Conservation (phyloP, 2,797 vertebrate genomes). For the Pterois miles region DNA sequence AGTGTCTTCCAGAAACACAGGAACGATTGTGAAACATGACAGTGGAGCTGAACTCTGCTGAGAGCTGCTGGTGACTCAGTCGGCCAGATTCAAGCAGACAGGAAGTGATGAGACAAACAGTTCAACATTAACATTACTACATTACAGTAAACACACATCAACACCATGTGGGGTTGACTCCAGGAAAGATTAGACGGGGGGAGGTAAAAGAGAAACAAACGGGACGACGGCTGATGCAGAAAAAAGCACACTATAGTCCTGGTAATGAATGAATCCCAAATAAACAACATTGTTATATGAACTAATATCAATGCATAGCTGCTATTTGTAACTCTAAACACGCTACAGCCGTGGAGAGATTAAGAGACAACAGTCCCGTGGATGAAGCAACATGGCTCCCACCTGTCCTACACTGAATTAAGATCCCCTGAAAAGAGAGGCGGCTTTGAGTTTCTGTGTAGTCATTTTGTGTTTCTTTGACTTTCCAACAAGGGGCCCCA, state of each 20-base stretch:
- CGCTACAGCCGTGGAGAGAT: too few species aligned
- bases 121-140: slow-evolving; percentile 15
- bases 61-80: background rate
- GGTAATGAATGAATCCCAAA: background rate
- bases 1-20: background rate
- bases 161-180: background rate
- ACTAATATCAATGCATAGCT: background rate
- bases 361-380: background rate
- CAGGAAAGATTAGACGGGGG: background rate
- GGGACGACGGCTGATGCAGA: too few species aligned
- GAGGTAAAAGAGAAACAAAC: background rate
- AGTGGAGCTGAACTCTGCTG: background rate
- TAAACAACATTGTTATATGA: background rate
- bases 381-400: background rate
- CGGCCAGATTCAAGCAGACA: background rate
- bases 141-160: background rate
- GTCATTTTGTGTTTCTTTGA: background rate
- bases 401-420: too few species aligned
- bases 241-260: background rate
- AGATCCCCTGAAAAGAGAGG: background rate
- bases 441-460: background rate
- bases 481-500: background rate
- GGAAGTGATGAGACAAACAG: slow-evolving; percentile 25
- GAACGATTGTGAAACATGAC: background rate
- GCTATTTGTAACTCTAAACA: background rate